A percentile compares a stretch with the other conserved stretches of the same genome.
Evolutionary conservation across 2,888 invertebrate species (phyloP).

Genomic region (Drosophila pseudotalamancana): DNA sequence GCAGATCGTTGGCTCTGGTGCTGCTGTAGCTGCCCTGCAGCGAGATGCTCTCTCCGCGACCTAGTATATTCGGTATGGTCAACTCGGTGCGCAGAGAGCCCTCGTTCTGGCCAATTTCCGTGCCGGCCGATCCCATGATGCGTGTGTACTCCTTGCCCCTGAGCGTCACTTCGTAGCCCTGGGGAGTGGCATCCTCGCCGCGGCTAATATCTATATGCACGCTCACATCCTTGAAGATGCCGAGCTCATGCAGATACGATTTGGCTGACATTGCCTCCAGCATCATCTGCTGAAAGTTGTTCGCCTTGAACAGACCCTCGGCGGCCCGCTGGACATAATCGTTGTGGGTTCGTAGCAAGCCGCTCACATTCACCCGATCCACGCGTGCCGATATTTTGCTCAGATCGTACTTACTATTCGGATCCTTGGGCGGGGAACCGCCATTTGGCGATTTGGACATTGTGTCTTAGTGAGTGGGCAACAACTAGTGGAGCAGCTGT

Average conservation of each 20-base stretch:
- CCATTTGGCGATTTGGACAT: conserved; percentile 50
- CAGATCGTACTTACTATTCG: conserved; percentile 60
- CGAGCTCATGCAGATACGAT: conserved; percentile 91
- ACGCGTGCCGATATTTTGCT: conserved; percentile 88
- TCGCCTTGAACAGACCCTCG: conserved; percentile 92
- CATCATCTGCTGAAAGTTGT: conserved; percentile 94
- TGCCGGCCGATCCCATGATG: conserved; percentile 93
- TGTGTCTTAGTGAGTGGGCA: conserved; percentile 7
- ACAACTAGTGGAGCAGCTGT: conserved; percentile 12
- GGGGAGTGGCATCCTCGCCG: conserved; percentile 90
- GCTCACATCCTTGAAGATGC: conserved; percentile 94
- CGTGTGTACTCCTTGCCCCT: conserved; percentile 92
- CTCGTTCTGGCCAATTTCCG: conserved; percentile 96
- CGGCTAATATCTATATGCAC: conserved; percentile 95
- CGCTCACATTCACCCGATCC: conserved; percentile 93
- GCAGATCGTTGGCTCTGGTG: conserved; percentile 92
- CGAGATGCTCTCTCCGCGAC: conserved; percentile 93
- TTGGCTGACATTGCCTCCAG: conserved; percentile 89
- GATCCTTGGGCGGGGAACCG: conserved; percentile 44
- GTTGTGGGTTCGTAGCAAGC: conserved; percentile 93
- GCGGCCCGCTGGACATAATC: conserved; percentile 93
- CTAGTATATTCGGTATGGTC: conserved; percentile 92
- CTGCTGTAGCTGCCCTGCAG: conserved; percentile 94
- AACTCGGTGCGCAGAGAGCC: conserved; percentile 89
- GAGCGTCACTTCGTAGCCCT: conserved; percentile 93